These are phyloP conservation scores for Enteromius paludinosus DNA, from an alignment of 2,797 vertebrate species.

Conservation along the genomic window DNA sequence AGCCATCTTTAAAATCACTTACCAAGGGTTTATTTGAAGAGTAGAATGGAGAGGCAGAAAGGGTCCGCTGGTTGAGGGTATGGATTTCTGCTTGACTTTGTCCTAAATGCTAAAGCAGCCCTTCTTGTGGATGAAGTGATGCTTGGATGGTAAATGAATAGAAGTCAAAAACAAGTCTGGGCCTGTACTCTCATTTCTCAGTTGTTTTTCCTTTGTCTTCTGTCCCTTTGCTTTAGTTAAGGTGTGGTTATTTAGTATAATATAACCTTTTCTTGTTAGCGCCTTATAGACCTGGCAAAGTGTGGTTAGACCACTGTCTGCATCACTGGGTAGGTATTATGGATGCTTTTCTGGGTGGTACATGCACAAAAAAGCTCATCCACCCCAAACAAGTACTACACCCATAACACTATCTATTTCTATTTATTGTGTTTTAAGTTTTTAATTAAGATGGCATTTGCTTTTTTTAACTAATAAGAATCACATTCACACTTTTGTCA, in stretches of 20 bases:
- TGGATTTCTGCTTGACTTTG: conserved; percentile 39
- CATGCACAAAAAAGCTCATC: neutral
- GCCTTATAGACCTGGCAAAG: neutral
- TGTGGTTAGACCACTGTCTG: conserved; percentile 6
- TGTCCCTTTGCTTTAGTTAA: neutral
- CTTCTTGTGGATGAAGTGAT: conserved; percentile 23
- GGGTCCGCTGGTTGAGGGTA: conserved; percentile 32
- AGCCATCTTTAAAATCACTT: conserved; percentile 57
- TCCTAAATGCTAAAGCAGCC: conserved; percentile 42
- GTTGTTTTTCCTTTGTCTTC: neutral
- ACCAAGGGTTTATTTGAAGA: conserved; percentile 42
- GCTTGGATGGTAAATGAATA: conserved; percentile 30
- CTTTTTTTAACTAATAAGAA: neutral
- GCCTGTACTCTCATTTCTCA: neutral
- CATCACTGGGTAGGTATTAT: neutral
- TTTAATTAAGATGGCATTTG: neutral
- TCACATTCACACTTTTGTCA: neutral
- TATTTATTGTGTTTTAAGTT: neutral
- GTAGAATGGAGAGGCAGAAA: conserved; percentile 34
- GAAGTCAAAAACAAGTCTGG: conserved; percentile 2
- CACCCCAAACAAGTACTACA: neutral
- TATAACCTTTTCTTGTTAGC: neutral
- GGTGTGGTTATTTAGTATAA: conserved; percentile 3
- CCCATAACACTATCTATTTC: neutral
- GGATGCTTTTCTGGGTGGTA: conserved; percentile 16